Evolutionary conservation across 2,797 vertebrate genomes (phyloP), one percentile per base, ranked within the genome.

Genomic region (Catharus ustulatus): DNA sequence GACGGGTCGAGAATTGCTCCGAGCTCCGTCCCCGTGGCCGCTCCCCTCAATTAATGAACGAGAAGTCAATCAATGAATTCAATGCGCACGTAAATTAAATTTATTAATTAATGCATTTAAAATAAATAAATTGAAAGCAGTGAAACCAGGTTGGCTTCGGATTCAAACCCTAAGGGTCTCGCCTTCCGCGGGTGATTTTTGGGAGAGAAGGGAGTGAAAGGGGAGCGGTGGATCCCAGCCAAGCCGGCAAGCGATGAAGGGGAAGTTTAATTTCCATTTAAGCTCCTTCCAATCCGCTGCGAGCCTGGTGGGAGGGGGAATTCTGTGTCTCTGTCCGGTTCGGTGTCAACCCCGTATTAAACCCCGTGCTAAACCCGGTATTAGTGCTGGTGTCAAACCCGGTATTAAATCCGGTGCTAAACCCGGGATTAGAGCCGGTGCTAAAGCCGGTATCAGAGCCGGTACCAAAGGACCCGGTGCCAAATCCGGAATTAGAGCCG

Each of bases 1-100:
- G 51, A 12, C 1, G 67, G 2, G 43, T 32, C 16, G 2, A 9
- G 13, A 32, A 10, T 18, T 10, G 1, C 3, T 13, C 3, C 1
- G 1, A 38, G 27, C 27, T 38, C 49, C 8, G 6, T 13, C 16
- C 19, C 23, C 76, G 2, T 1, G 22, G 34, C 62, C 10, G 12
- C 11, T 20, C 16, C 30, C 32, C 32, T 40, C 22, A 9, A 8
- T 36, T n/a, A 34, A 43, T 34, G 5, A 66, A 38, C 24, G 5
- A 9, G 43, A 34, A 8, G 20, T 0, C 5, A 6, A 0, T 38
- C 29, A 58, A n/a, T 11, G 6, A 32, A 10, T 23, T 38, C 19
- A 46, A 34, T 2, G 10, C 0, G 0, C 5, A 1, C 4, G 10
- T 10, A 15, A 57, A 38, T 21, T 14, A 10, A 14, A 23, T 40